Evolutionary conservation across 1,140 invertebrate species (phyloP).

Genomic region (Aphis craccivora): DNA sequence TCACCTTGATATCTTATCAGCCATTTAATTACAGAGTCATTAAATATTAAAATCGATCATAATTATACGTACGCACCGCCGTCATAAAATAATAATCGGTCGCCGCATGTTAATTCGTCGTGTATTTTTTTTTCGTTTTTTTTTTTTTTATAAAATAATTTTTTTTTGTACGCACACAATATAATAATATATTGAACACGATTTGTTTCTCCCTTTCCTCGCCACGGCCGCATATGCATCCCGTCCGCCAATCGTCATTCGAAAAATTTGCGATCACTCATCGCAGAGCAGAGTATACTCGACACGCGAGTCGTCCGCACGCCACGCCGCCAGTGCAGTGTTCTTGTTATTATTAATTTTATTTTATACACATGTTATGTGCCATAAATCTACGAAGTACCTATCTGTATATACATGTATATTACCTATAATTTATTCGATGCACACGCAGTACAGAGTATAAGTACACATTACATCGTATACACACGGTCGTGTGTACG

Average conservation of each 20-base stretch:
- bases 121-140: slow-evolving; percentile 32
- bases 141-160: slow-evolving; percentile 5
- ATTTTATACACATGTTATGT: background rate
- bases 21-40: slow-evolving; percentile 47
- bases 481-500: background rate
- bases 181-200: background rate
- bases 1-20: slow-evolving; percentile 48
- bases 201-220: background rate
- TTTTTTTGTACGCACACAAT: background rate
- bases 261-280: background rate
- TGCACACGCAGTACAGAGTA: background rate
- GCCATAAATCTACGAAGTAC: background rate
- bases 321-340: too few species aligned
- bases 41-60: slow-evolving; percentile 52
- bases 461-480: background rate
- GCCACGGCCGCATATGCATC: background rate
- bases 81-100: slow-evolving; percentile 28
- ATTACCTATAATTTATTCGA: slow-evolving; percentile 19
- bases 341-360: background rate
- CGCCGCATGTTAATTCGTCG: slow-evolving; percentile 39
- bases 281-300: background rate
- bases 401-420: background rate
- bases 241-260: background rate
- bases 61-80: slow-evolving; percentile 24
- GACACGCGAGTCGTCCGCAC: background rate